phyloP scores from a whole-genome alignment of 2,797 vertebrate species.

The Dallia pectoralis region DNA sequence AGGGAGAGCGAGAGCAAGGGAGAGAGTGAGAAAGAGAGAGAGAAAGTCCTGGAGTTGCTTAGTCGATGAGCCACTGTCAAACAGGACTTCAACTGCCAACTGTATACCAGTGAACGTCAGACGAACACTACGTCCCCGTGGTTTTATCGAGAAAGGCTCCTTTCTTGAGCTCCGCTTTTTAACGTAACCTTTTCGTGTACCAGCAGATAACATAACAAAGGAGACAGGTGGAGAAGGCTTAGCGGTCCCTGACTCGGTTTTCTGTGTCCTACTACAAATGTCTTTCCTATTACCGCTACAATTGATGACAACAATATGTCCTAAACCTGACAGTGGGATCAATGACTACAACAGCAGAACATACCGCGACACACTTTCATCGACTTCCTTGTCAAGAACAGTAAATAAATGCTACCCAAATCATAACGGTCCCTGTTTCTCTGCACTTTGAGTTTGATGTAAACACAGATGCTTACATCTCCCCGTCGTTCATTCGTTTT shows the following conservation, averaged over 20 bases:
- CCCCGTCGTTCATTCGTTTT: conserved; percentile 54
- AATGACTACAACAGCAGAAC: neutral
- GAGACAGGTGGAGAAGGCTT: conserved; percentile 28
- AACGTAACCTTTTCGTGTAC: conserved; percentile 27
- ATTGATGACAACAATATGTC: conserved; percentile 1
- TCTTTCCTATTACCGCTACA: neutral
- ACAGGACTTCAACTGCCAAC: conserved; percentile 40
- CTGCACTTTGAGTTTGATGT: conserved; percentile 38
- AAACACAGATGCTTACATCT: neutral
- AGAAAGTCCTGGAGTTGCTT: conserved; percentile 75
- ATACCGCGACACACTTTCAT: neutral
- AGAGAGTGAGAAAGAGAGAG: conserved; percentile 88
- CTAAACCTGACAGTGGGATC: conserved; percentile 4
- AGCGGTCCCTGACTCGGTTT: conserved; percentile 17
- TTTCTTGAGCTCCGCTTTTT: conserved; percentile 36
- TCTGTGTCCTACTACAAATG: neutral
- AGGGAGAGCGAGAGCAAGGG: too few relatives aligned
- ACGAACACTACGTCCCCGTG: conserved; percentile 16
- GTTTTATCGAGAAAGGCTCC: conserved; percentile 50
- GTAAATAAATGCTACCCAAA: conserved; percentile 63
- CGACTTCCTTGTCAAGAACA: conserved; percentile 16
- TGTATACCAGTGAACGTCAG: neutral
- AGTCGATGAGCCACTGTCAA: conserved; percentile 55
- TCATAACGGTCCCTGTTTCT: conserved; percentile 53
- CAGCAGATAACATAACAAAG: conserved; percentile 38